Conservation (phyloP, 2,888 invertebrate genomes). For the Dendrolimus houi region DNA sequence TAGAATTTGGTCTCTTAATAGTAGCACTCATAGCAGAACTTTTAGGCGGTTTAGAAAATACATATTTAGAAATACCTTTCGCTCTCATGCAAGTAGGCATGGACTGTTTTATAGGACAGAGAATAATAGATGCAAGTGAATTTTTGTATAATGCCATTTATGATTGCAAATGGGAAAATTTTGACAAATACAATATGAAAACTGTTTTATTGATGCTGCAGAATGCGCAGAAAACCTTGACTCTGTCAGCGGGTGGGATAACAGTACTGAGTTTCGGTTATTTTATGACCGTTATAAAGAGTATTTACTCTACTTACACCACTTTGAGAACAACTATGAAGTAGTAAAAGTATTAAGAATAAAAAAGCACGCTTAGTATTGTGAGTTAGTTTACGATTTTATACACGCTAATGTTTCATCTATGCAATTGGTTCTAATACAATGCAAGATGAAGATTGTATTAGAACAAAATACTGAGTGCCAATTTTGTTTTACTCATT, state of each 20-base stretch:
- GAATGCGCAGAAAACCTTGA: constrained; percentile 40
- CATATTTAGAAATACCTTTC: constrained; percentile 33
- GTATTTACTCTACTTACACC: constrained; percentile 47
- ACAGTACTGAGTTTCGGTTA: constrained; percentile 32
- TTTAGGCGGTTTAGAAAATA: constrained; percentile 35
- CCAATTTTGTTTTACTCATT: too few relatives aligned
- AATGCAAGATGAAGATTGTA: too few relatives aligned
- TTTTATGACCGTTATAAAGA: constrained; percentile 37
- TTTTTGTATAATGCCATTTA: constrained; percentile 41
- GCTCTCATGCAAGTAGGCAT: constrained; percentile 32
- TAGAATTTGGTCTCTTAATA: constrained; percentile 28
- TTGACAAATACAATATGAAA: constrained; percentile 37
- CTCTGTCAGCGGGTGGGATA: constrained; percentile 45
- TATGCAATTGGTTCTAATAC: too few relatives aligned
- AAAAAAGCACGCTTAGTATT: too few relatives aligned
- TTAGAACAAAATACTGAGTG: too few relatives aligned
- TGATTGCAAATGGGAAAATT: constrained; percentile 49
- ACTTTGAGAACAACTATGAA: constrained; percentile 35
- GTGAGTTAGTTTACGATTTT: too few relatives aligned
- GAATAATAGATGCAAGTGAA: constrained; percentile 37
- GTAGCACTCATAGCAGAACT: constrained; percentile 27
- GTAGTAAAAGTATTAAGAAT: too few relatives aligned
- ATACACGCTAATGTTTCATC: too few relatives aligned
- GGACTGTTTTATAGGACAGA: constrained; percentile 46
- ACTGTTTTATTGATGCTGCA: constrained; percentile 38